Base-by-base conservation (phyloP, 2,888 invertebrate species). In the Drosophila pullipes region DNA sequence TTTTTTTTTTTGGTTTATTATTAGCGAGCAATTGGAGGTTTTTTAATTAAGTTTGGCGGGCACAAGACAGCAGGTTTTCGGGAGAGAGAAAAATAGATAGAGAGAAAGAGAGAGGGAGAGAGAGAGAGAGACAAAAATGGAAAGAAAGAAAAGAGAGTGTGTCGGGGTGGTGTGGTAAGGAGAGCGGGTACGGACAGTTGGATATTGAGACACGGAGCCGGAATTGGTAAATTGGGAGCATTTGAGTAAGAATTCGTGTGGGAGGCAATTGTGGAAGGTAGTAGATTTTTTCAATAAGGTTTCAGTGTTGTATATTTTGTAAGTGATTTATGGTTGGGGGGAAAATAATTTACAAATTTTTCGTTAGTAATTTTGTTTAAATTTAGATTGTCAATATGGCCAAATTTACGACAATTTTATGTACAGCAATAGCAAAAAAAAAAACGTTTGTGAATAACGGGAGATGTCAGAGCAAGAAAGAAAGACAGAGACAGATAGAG, bases 361-460 rank as follows among this genome's bases (percentile, higher is more conserved):
- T 81, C 83, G 90, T 90, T 90, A 86, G 85, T 86, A 78, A 81
- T 85, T 88, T 84, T 70, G 74, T 61, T 88, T 9, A 55, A 60
- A 52, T 62, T 75, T 6, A 54, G 22, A 57, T 58, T 64, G 73
- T 64, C 77, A 76, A 70, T 76, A 50, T 33, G 76, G 76, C 86
- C 90, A 83, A 78, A 86, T 86, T 68, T 53, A 76, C 64, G 74
- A 65, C 50, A 57, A 66, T 74, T 73, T 57, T 61, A 55, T 55
- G 64, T 67, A 83, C 63, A 85, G 61, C 47, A 37, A 41, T 11
- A 54, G 44, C 69, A 69, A 69, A 68, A 59, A 65, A 58, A 62
- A 39, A 22, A 22, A 22, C 63, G 55, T 50, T 55, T 16, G 16
- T 22, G 33, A 35, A 55, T 3, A 37, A 37, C 18, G 18, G 18